phyloP scores from a whole-genome alignment of 1,140 invertebrate species.

The Caerostris darwini region DNA sequence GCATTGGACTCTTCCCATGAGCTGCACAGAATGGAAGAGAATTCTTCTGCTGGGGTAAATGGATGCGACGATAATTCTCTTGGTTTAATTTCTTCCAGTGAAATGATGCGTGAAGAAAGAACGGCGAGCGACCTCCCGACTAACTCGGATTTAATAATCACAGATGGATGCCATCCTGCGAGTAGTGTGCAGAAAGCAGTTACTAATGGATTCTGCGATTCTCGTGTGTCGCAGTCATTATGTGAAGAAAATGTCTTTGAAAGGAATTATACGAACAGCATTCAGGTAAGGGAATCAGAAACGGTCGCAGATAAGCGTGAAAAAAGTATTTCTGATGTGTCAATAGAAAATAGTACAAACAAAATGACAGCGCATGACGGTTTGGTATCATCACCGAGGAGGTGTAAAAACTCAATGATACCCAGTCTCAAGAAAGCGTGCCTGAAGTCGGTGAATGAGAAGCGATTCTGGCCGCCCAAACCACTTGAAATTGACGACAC shows the following conservation, averaged over 20 bases:
- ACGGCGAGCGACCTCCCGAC: neutral
- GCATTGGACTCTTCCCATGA: neutral
- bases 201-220: neutral
- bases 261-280: neutral
- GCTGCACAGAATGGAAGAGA: too few species aligned
- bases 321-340: neutral
- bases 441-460: neutral
- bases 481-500: neutral
- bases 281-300: neutral
- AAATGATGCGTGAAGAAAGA: neutral
- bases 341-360: neutral
- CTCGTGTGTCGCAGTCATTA: neutral
- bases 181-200: neutral
- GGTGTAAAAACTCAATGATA: slow-evolving; percentile 23
- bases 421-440: slow-evolving; percentile 10
- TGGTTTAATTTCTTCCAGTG: neutral
- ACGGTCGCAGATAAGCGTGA: neutral
- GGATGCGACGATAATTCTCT: neutral
- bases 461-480: neutral
- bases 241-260: neutral
- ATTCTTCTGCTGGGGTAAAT: neutral
- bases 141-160: neutral
- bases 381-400: neutral
- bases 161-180: neutral
- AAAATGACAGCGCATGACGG: neutral